Base-by-base conservation (phyloP, 2,113 vertebrate species). In the Microcebus tavaratra region DNA sequence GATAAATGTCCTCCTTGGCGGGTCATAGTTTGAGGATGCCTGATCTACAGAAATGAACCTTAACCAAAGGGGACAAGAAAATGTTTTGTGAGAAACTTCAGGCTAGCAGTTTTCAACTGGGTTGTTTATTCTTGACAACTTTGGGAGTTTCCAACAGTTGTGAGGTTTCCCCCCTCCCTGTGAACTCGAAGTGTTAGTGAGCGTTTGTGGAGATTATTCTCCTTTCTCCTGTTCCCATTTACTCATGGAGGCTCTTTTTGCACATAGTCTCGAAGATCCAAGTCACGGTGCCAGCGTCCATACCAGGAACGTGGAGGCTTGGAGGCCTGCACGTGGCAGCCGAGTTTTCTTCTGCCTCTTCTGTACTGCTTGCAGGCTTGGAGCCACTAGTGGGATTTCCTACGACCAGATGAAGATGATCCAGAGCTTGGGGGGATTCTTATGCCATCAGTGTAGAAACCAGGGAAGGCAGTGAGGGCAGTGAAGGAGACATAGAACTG, bases 241-340 rank as follows among this genome's bases (percentile, higher is more conserved):
- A 36, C 31, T 93, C 79, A 4, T 25, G 13, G 21, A 55, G 34
- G 20, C 7, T 72, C 14, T 76, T 61, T 25, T 4, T 36, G 27
- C 42, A 3, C 13, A 8, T 68, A 31, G 8, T 59, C 8, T 39
- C 55, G 61, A 88, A 57, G 25, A 17, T 48, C n/a, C 14, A 12
- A 5, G 48, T 17, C 25, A 36, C n/a, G 8, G 2, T 21, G n/a
- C 45, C 39, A 45, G 31, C 0, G 13, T 55, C 34, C 65, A 34
- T 34, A 9, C 39, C 15, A 34, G 45, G 48, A 68, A 12, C 11
- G 23, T 0, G 0, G 5, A 8, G 7, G 4, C 11, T 67, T 17
- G 9, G 63, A 68, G 7, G 53, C 27, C 8, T 45, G 29, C 4
- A 39, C 27, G 6, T 45, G 65, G 61, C 20, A 25, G 14, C 31